Conservation (phyloP, 37 sponge, comb jelly and placozoan genomes). For the Diacarnus erythraeanus region DNA sequence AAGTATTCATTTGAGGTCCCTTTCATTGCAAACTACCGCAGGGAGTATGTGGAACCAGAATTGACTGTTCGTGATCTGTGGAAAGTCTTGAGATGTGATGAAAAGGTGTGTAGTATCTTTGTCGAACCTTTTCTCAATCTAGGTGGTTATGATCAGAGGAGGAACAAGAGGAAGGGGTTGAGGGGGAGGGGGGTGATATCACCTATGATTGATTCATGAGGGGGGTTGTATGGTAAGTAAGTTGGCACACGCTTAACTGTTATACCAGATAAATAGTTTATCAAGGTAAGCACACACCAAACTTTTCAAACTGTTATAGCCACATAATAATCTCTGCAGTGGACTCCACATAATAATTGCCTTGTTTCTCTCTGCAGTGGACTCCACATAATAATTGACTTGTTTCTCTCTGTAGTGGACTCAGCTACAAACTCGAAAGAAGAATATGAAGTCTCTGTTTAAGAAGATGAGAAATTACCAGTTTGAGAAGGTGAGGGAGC, state of each 20-base stretch:
- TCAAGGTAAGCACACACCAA: too few species aligned
- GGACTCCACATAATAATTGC: too few species aligned
- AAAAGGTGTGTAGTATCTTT: constrained; percentile 58
- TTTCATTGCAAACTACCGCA: constrained; percentile 90
- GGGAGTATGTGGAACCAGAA: constrained; percentile 86
- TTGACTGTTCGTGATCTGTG: constrained; percentile 84
- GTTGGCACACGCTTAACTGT: too few species aligned
- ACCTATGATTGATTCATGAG: too few species aligned
- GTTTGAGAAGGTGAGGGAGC: constrained; percentile 83
- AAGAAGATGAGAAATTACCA: constrained; percentile 79
- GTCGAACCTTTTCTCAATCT: not conserved
- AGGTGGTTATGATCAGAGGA: not conserved
- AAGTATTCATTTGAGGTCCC: constrained; percentile 93
- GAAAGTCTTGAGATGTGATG: constrained; percentile 88
- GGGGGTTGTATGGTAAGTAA: too few species aligned
- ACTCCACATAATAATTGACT: too few species aligned
- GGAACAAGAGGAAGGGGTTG: not conserved
- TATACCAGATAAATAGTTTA: too few species aligned
- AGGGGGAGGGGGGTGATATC: too few species aligned
- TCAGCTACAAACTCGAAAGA: constrained; percentile 80
- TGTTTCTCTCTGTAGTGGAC: constrained; percentile 84
- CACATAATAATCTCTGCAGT: too few species aligned
- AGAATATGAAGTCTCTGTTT: constrained; percentile 70
- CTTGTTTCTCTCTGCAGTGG: too few species aligned
- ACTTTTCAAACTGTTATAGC: too few species aligned